These are phyloP conservation scores for Chrysogorgia sp. DNA, from an alignment of 92 coral and sea anemone genomes.

Conservation along the genomic window DNA sequence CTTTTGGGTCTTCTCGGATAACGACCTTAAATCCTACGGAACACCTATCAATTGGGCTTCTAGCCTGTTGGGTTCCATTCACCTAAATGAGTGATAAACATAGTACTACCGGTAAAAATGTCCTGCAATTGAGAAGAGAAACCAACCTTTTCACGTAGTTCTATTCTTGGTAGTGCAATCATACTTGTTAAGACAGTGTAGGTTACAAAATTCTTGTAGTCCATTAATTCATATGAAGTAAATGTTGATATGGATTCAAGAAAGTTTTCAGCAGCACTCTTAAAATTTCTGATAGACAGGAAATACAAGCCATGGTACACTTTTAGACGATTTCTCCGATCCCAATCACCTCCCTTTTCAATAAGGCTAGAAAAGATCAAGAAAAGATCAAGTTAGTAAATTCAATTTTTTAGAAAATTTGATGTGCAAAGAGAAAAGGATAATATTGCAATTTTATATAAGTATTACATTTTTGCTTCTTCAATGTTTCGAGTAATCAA, in stretches of 20 bases:
- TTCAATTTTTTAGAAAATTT: not conserved
- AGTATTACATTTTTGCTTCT: slow-evolving; percentile 64
- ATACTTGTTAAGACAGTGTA: slow-evolving; percentile 84
- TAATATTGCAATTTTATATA: not conserved
- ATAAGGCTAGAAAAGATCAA: slow-evolving; percentile 63
- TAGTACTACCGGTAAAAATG: too few relatives aligned
- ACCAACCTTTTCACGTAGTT: slow-evolving; percentile 73
- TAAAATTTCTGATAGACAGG: slow-evolving; percentile 94
- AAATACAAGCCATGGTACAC: slow-evolving; percentile 95
- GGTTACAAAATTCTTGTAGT: slow-evolving; percentile 91
- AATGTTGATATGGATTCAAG: slow-evolving; percentile 96
- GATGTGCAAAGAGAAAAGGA: not conserved
- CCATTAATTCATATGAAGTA: slow-evolving; percentile 97
- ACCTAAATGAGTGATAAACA: too few relatives aligned
- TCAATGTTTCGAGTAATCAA: slow-evolving; percentile 89
- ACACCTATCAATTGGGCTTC: too few relatives aligned
- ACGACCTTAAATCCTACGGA: too few relatives aligned
- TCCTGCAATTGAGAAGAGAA: too few relatives aligned
- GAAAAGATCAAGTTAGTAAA: not conserved
- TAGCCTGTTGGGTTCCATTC: too few relatives aligned
- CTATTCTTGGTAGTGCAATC: slow-evolving; percentile 90
- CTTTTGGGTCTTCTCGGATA: too few relatives aligned
- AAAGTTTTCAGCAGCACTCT: slow-evolving; percentile 89
- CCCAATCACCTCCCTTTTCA: slow-evolving; percentile 99
- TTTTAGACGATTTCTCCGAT: slow-evolving; percentile 89